Conservation (phyloP, 2,797 vertebrate genomes). For the Hypotaenidia okinawae region DNA sequence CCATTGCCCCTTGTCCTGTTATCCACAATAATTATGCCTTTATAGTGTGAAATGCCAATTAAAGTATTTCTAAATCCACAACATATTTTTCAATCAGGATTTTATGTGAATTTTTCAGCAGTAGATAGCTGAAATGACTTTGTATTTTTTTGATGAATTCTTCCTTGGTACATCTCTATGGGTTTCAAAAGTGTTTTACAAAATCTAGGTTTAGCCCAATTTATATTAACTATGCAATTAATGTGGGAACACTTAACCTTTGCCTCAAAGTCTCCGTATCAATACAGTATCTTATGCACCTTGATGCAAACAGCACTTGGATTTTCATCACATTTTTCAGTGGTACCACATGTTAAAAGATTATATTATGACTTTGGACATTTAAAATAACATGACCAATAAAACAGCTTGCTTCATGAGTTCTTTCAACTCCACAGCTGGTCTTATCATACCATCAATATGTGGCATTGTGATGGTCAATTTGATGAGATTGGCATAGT, state of each 20-base stretch:
- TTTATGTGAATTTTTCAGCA: not conserved
- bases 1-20: too few species aligned
- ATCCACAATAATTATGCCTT: not conserved
- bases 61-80: not conserved
- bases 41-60: not conserved
- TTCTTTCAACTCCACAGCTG: not conserved
- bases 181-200: not conserved
- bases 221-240: not conserved
- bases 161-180: not conserved
- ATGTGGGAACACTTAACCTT: not conserved
- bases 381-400: not conserved
- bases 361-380: not conserved
- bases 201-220: not conserved
- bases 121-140: not conserved
- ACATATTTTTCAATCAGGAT: not conserved
- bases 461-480: conserved; percentile 94
- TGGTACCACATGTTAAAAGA: not conserved
- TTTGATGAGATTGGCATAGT: conserved; percentile 91
- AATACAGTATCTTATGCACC: not conserved
- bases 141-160: not conserved
- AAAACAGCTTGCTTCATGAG: not conserved
- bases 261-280: not conserved
- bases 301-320: not conserved
- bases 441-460: conserved; percentile 86
- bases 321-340: not conserved